These are phyloP conservation scores for Drosophila aldrichi DNA, from an alignment of 2,888 invertebrate species.

Conservation along the genomic window DNA sequence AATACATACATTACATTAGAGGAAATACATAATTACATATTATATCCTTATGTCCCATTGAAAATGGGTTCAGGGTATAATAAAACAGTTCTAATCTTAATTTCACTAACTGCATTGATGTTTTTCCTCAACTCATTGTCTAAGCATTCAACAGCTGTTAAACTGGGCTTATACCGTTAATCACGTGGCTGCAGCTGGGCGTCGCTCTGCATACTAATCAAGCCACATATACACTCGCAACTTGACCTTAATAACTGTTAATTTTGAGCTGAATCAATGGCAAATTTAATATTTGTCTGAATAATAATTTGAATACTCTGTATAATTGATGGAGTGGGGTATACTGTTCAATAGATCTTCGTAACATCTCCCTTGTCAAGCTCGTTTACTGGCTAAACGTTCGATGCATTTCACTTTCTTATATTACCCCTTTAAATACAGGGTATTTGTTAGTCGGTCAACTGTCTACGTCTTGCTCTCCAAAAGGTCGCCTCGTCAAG, in stretches of 20 bases:
- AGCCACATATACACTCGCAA: conserved; percentile 18
- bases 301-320: neutral
- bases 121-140: neutral
- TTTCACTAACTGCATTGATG: too few relatives aligned
- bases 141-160: conserved; percentile 10
- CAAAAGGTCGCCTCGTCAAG: conserved; percentile 5
- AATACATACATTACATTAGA: too few relatives aligned
- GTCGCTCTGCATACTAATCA: conserved; percentile 6
- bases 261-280: conserved; percentile 50
- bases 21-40: too few relatives aligned
- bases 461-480: neutral
- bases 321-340: neutral
- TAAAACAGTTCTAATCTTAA: too few relatives aligned
- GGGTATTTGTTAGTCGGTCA: conserved; percentile 3
- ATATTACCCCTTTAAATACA: neutral
- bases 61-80: too few relatives aligned
- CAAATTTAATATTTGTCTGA: conserved; percentile 25
- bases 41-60: too few relatives aligned
- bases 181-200: conserved; percentile 2
- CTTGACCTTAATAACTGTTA: conserved; percentile 55
- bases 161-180: conserved; percentile 8
- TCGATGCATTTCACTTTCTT: neutral
- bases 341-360: neutral
- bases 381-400: neutral
- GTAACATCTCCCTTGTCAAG: neutral